Evolutionary conservation across 2,888 invertebrate genomes (phyloP).

Genomic region (Hipparchia semele): DNA sequence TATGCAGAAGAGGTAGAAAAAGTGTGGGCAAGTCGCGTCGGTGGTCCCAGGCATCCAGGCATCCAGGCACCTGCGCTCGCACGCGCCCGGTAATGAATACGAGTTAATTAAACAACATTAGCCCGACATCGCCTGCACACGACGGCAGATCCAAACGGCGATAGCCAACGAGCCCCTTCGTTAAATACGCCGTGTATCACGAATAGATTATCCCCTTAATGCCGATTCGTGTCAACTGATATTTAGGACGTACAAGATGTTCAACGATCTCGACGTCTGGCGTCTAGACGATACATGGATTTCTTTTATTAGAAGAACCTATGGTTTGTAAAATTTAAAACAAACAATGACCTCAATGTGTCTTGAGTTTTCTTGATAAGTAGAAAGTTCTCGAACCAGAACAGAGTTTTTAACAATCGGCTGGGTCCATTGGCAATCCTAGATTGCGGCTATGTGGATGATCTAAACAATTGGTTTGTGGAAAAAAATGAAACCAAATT

Average conservation of each 20-base stretch:
- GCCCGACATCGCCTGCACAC: slow-evolving; percentile 75
- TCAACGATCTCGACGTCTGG: slow-evolving; percentile 27
- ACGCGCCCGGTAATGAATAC: slow-evolving; percentile 76
- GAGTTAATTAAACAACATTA: slow-evolving; percentile 81
- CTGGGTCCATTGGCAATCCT: too few species aligned
- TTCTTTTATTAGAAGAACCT: background rate
- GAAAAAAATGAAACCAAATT: too few species aligned
- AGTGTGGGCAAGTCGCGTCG: slow-evolving; percentile 28
- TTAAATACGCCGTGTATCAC: slow-evolving; percentile 54
- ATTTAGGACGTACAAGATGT: slow-evolving; percentile 31
- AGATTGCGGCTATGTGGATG: too few species aligned
- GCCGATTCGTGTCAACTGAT: slow-evolving; percentile 37
- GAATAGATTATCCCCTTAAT: slow-evolving; percentile 46
- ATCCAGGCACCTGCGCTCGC: slow-evolving; percentile 58
- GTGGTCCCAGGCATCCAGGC: slow-evolving; percentile 54
- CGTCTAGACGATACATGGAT: slow-evolving; percentile 6
- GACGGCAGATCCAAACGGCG: slow-evolving; percentile 65
- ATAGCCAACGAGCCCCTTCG: slow-evolving; percentile 61
- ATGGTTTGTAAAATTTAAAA: background rate
- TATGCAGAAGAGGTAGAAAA: background rate
- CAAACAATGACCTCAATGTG: too few species aligned
- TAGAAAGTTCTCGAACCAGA: too few species aligned
- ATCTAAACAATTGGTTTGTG: too few species aligned
- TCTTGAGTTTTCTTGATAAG: too few species aligned
- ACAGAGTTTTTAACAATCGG: too few species aligned